Conservation (phyloP, 2,113 vertebrate genomes). For the Pituophis catenifer region DNA sequence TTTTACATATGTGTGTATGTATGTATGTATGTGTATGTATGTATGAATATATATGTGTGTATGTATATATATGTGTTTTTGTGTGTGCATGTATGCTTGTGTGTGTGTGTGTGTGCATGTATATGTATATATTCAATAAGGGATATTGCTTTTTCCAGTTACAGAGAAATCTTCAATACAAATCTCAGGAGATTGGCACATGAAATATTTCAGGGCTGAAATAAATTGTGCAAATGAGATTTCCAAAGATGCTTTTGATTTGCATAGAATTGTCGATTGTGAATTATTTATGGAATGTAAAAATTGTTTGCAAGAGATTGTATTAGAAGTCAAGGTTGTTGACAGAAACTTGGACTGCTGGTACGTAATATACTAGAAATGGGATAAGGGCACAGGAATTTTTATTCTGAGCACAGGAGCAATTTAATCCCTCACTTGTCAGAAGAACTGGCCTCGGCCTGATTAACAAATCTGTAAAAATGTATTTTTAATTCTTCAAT, state of each 20-base stretch:
- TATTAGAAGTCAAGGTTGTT: background rate
- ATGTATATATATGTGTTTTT: too few species aligned
- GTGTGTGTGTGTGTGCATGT: too few species aligned
- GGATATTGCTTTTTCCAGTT: background rate
- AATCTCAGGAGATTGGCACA: background rate
- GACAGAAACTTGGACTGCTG: background rate
- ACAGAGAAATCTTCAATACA: background rate
- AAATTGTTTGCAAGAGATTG: background rate
- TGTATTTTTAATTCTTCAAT: background rate
- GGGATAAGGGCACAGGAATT: background rate
- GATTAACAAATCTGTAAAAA: background rate
- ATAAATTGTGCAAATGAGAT: constrained; percentile 1
- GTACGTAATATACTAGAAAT: background rate
- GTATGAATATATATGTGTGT: too few species aligned
- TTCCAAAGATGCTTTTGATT: background rate
- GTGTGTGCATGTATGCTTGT: too few species aligned
- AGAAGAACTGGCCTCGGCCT: too few species aligned
- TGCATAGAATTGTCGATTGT: background rate
- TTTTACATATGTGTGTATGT: background rate
- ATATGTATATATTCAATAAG: background rate
- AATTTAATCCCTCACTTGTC: background rate
- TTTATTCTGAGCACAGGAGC: background rate
- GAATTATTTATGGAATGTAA: constrained; percentile 3
- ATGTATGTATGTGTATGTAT: too few species aligned
- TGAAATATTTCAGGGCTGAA: background rate